A percentile compares a stretch with the other conserved stretches of the same genome.
These are phyloP conservation scores for Theodoxus fluviatilis DNA, from an alignment of 2,888 invertebrate genomes.

Conservation along the genomic window DNA sequence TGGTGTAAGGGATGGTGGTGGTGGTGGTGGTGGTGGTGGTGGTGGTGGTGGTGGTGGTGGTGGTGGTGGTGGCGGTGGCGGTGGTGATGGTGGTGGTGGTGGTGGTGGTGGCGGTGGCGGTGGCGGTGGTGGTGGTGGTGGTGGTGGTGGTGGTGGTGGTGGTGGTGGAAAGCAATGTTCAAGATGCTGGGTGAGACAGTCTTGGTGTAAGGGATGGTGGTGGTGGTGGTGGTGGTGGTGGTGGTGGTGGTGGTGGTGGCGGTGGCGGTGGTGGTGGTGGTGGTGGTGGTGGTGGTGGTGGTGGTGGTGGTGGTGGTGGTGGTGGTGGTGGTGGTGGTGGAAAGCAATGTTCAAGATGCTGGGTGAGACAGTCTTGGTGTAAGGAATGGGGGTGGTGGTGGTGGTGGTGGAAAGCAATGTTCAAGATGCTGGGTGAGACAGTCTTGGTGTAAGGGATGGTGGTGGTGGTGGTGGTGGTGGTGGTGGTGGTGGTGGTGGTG, in stretches of 20 bases:
- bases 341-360: not conserved
- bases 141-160: not conserved
- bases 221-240: no score
- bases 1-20: not conserved
- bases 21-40: slow-evolving; percentile 11
- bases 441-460: not conserved
- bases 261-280: not conserved
- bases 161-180: not conserved
- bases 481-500: not conserved
- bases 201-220: not conserved
- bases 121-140: not conserved
- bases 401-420: no score
- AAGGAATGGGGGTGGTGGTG: no score
- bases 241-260: not conserved
- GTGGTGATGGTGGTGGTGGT: not conserved
- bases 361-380: no score
- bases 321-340: not conserved
- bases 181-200: no score
- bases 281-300: not conserved
- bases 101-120: not conserved
- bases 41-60: slow-evolving; percentile 13
- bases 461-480: slow-evolving; percentile 6
- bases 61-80: slow-evolving; percentile 1
- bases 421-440: no score
- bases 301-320: no score